Percentiles rank a stretch among this genome's conserved stretches.
These are phyloP conservation scores for Theocolax elegans DNA, from an alignment of 1,140 invertebrate species.

Conservation along the genomic window DNA sequence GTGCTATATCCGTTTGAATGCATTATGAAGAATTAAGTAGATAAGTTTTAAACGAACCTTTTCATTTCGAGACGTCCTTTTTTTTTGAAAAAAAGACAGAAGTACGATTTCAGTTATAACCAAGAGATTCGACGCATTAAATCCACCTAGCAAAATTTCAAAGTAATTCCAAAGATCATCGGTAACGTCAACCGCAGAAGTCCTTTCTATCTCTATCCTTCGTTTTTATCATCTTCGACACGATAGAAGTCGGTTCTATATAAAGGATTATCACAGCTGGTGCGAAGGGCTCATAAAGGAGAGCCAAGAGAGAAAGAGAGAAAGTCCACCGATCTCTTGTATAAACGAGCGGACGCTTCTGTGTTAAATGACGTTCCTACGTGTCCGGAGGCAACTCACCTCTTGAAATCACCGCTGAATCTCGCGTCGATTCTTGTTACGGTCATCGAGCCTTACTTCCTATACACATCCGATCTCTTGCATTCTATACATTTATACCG, in stretches of 20 bases:
- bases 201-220: not conserved
- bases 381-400: constrained; percentile 34
- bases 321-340: constrained; percentile 1
- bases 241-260: constrained; percentile 31
- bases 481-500: constrained; percentile 10
- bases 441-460: not conserved
- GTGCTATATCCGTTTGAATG: too few species aligned
- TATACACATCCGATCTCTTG: too few species aligned
- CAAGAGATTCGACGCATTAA: too few species aligned
- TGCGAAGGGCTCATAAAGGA: constrained; percentile 25
- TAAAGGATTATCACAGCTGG: constrained; percentile 32
- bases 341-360: constrained; percentile 27
- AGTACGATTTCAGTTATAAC: too few species aligned
- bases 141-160: constrained; percentile 4
- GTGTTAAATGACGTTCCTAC: constrained; percentile 39
- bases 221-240: constrained; percentile 27
- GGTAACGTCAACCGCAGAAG: constrained; percentile 4
- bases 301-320: not conserved
- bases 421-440: constrained; percentile 22
- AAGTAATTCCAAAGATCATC: constrained; percentile 10
- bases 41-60: too few species aligned
- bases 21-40: too few species aligned
- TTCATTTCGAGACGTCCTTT: too few species aligned
- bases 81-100: too few species aligned
- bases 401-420: constrained; percentile 36